Conservation (phyloP, 2,797 vertebrate species). For the Selene dorsalis region DNA sequence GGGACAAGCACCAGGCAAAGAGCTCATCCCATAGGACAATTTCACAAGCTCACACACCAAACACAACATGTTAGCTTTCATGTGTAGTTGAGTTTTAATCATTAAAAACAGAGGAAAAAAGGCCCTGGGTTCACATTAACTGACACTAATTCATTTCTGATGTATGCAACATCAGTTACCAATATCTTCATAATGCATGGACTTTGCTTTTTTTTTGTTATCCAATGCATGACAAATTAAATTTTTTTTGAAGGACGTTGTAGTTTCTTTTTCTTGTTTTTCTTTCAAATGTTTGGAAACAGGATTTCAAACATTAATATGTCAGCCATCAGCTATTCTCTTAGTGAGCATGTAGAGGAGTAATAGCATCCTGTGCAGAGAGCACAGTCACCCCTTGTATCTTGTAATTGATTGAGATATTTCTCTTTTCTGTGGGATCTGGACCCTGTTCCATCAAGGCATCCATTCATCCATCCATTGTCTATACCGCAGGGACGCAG, state of each 20-base stretch:
- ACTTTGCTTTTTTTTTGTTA: neutral
- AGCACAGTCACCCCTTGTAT: too few relatives aligned
- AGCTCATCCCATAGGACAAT: slow-evolving; percentile 45
- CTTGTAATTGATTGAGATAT: too few relatives aligned
- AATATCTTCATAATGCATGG: slow-evolving; percentile 32
- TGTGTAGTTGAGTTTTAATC: slow-evolving; percentile 53
- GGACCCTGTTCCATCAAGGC: too few relatives aligned
- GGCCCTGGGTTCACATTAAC: slow-evolving; percentile 2
- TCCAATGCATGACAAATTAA: neutral
- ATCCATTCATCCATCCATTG: too few relatives aligned
- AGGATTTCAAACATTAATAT: too few relatives aligned
- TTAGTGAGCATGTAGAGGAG: too few relatives aligned
- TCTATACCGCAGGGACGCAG: too few relatives aligned
- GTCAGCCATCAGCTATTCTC: too few relatives aligned
- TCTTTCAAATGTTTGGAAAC: too few relatives aligned
- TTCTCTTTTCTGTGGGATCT: too few relatives aligned
- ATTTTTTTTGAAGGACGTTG: neutral
- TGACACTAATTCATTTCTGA: slow-evolving; percentile 12
- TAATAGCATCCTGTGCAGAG: too few relatives aligned
- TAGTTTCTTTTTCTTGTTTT: neutral
- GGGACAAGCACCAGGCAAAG: slow-evolving; percentile 52
- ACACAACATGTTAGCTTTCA: slow-evolving; percentile 28
- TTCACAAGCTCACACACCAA: slow-evolving; percentile 51
- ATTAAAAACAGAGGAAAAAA: slow-evolving; percentile 31
- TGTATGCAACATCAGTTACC: slow-evolving; percentile 7